These are phyloP conservation scores for Neomonachus schauinslandi DNA, from an alignment of 2,113 vertebrate genomes.

Conservation along the genomic window DNA sequence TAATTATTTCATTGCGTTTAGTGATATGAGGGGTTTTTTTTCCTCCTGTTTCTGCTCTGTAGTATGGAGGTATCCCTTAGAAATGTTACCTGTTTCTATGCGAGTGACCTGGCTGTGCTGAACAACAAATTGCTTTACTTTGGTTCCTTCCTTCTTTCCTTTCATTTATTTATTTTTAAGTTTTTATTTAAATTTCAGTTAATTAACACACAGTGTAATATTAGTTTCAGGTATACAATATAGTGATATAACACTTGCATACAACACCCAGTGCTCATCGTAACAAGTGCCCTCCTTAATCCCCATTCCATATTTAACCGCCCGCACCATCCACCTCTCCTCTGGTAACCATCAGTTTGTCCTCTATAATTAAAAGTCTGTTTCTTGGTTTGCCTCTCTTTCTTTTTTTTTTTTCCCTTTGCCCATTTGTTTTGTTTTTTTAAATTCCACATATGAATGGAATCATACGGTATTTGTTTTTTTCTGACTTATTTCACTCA, in stretches of 20 bases:
- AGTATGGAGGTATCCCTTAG: neutral
- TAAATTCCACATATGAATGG: neutral
- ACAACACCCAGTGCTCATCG: neutral
- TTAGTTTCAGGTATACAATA: neutral
- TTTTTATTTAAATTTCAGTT: neutral
- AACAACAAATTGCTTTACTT: neutral
- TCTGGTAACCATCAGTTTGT: neutral
- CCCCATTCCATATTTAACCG: neutral
- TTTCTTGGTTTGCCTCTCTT: neutral
- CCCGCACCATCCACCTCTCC: neutral
- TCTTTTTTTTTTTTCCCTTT: neutral
- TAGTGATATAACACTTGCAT: neutral
- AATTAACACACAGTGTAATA: neutral
- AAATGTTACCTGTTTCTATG: neutral
- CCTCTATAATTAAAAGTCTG: neutral
- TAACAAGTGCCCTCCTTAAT: neutral
- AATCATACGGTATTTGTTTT: neutral
- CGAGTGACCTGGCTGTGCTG: neutral
- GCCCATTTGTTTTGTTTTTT: neutral
- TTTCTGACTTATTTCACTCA: neutral
- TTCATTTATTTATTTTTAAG: neutral
- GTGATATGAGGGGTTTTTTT: neutral
- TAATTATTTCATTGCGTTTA: neutral
- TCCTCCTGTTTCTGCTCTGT: neutral
- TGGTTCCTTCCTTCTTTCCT: neutral